Evolutionary conservation across 2,797 vertebrate species (phyloP), one percentile per base, ranked within the genome.

Genomic region (Parambassis ranga): DNA sequence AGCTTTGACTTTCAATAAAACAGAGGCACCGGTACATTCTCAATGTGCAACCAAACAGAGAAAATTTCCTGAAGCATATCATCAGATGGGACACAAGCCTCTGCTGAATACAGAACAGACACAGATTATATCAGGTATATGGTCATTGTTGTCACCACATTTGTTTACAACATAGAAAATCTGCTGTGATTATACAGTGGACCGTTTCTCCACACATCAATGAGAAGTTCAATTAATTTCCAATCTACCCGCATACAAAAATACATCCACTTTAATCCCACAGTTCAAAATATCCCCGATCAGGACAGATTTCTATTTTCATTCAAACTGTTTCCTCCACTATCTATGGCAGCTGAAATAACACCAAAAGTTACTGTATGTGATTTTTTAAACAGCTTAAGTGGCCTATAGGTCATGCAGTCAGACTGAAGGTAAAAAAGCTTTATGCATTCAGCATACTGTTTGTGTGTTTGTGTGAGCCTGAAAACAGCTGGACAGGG

Each of bases 171-270:
- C 31, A 55, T 74, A 63, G 67, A 41, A 35, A 57, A 28, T 6
- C 46, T 43, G 59, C 10, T 28, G 56, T 58, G 37, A 81, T 56
- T 65, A 85, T 71, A 71, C 56, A 69, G 36, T 72, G 27, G 66
- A 57, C 9, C 26, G 35, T 11, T 41, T 60, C 16, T 58, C 24
- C 55, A 69, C 72, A 68, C 55, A 46, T 49, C 58, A 62, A 48
- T 33, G 50, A 57, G 15, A 44, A 31, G 4, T 48, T 30, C 30
- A 66, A 53, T 65, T 51, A 23, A 27, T 60, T 61, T 62, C 44
- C 28, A 13, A 55, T 53, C 20, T 55, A 59, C 64, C 26, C 22
- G 20, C 67, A 38, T 87, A 88, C 71, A 86, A 87, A 89, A 91
- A 87, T 87, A 86, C 81, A 75, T 59, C 49, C 41, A 5, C 15